Evolutionary conservation across 2,797 vertebrate genomes (phyloP).

Genomic region (Odontamblyopus rebecca): DNA sequence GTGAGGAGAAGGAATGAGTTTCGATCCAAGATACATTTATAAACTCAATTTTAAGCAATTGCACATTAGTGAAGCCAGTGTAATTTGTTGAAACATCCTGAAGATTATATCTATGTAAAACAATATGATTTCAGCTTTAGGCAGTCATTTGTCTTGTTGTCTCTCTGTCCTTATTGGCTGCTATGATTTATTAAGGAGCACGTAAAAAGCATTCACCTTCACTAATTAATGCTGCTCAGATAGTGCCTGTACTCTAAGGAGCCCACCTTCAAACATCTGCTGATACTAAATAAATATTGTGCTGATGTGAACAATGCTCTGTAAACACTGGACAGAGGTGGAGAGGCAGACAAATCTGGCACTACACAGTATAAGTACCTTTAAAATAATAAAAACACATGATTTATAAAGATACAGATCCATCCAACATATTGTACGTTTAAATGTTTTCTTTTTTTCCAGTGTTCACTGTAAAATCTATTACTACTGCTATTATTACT

Average conservation of each 20-base stretch:
- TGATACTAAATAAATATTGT: slow-evolving; percentile 8
- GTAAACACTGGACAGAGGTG: neutral
- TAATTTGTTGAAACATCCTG: neutral
- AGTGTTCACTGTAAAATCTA: no score
- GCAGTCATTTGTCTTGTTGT: slow-evolving; percentile 12
- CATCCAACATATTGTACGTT: no score
- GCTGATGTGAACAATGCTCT: slow-evolving; percentile 3
- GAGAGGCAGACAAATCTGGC: neutral
- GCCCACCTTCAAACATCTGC: slow-evolving; percentile 16
- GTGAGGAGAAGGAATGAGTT: slow-evolving; percentile 21
- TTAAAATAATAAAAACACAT: no score
- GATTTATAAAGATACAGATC: no score
- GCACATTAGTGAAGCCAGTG: neutral
- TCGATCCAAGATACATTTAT: slow-evolving; percentile 1
- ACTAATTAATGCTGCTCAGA: slow-evolving; percentile 32
- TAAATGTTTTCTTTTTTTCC: no score
- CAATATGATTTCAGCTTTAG: slow-evolving; percentile 3
- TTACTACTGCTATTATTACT: no score
- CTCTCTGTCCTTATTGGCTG: slow-evolving; percentile 15
- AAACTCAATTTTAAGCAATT: neutral
- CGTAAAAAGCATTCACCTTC: slow-evolving; percentile 18
- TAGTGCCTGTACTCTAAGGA: slow-evolving; percentile 12
- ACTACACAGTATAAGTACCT: no score
- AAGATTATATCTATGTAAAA: neutral
- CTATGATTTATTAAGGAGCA: slow-evolving; percentile 44